These are phyloP conservation scores for Calcarius lapponicus DNA, from an alignment of 2,797 vertebrate genomes.

Conservation along the genomic window DNA sequence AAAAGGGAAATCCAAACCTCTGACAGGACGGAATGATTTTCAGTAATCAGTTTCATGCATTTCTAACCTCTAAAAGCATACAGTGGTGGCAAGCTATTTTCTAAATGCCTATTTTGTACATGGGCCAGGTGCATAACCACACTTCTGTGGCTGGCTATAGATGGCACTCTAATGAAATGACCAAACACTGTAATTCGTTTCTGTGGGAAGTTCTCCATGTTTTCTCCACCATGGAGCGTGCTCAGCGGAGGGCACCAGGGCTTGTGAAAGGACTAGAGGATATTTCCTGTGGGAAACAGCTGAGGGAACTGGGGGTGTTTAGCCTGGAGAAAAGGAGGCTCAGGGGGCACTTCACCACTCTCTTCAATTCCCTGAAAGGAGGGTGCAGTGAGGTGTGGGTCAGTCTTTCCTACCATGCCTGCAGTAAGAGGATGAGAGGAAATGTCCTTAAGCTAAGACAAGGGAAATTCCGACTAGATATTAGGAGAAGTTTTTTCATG, in stretches of 20 bases:
- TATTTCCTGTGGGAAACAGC: neutral
- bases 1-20: neutral
- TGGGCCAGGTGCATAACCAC: neutral
- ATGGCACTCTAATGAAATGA: neutral
- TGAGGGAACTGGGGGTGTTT: neutral
- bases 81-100: neutral
- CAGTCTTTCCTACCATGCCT: neutral
- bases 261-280: neutral
- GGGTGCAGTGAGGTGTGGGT: neutral
- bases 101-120: neutral
- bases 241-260: fast-evolving
- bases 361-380: neutral
- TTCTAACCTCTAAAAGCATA: neutral
- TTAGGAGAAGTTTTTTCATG: neutral
- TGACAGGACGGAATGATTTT: neutral
- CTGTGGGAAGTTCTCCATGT: neutral
- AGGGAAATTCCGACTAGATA: neutral
- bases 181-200: neutral
- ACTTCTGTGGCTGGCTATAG: neutral
- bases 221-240: neutral
- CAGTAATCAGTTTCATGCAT: neutral
- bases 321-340: neutral
- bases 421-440: neutral
- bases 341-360: no score
- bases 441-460: neutral